phyloP scores from a whole-genome alignment of 2,888 invertebrate species.

The Synanthedon formicaeformis region DNA sequence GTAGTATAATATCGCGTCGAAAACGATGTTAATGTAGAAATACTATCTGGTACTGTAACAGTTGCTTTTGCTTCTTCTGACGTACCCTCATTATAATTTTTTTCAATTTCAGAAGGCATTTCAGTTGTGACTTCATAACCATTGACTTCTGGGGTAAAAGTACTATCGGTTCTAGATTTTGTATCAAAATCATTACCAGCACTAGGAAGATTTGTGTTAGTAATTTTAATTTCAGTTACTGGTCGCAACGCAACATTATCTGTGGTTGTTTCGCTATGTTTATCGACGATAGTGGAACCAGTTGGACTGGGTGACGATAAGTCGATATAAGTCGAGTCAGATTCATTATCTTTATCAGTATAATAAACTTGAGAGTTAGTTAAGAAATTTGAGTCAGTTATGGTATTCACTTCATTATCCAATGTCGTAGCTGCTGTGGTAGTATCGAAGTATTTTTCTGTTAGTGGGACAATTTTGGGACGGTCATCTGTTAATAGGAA shows the following conservation, averaged over 20 bases:
- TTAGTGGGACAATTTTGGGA: constrained; percentile 62
- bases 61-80: too few relatives aligned
- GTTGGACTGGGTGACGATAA: neutral
- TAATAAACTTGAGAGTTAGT: constrained; percentile 12
- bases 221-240: neutral
- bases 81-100: too few relatives aligned
- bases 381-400: constrained; percentile 20
- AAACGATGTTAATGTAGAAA: too few relatives aligned
- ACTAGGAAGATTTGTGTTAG: neutral
- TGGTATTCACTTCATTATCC: constrained; percentile 28
- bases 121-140: constrained; percentile 2
- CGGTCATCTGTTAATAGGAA: constrained; percentile 67
- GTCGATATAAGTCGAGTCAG: neutral
- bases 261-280: neutral
- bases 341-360: neutral
- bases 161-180: constrained; percentile 7
- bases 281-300: neutral
- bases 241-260: too few relatives aligned
- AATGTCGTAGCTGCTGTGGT: constrained; percentile 25
- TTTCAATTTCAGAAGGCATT: too few relatives aligned
- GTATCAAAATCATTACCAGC: neutral
- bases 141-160: constrained; percentile 9
- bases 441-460: constrained; percentile 47
- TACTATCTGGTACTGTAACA: too few relatives aligned
- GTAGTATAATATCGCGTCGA: too few relatives aligned